Base-by-base conservation (phyloP, 1,140 invertebrate species). In the Atopsyche davidsoni region DNA sequence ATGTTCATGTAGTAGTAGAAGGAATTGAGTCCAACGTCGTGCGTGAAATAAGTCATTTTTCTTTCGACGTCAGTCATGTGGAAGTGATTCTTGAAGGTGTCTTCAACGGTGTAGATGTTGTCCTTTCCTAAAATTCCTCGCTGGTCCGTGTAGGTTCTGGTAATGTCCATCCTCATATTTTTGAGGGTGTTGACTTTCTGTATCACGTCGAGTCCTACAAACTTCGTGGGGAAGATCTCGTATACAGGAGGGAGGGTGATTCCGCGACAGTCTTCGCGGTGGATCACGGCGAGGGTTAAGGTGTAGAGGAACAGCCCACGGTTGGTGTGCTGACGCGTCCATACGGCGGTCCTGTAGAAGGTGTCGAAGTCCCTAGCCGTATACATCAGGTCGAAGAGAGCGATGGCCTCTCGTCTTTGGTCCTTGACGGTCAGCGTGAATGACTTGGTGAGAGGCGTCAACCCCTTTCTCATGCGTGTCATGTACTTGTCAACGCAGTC, bases 171-270 rank as follows among this genome's bases (percentile, higher is more conserved):
- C 65, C 59, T 60, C 56, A 77, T 70, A 78, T 81, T 80, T 58
- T 80, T 80, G 40, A 75, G 66, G 40, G 70, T 63, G 41, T 78
- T 69, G 7, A 77, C 72, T 49, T 76, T 73, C 47, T 74, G 66
- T 48, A 83, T 68, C 17, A 77, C 67, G 36, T 79, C 70, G 3
- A 62, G 64, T 57, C 79, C 77, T 44, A 77, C 72, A 69, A 79
- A 85, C 17, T 68, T 67, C 59, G 80, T 69, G 0, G 82, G 81
- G 55, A 76, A 78, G 38, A 82, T 64, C 67, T 85, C 82, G 52
- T 82, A 82, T 25, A 73, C 73, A 4, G 77, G 65, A n/a, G 81
- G 82, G 7, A 84, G 60, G 22, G 76, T 70, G 28, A 83, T 62
- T 45, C 75, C 79, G 3, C 67, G 62, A 19, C 75, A 77, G 41